Evolutionary conservation across 2,797 vertebrate species (phyloP), one percentile per base, ranked within the genome.

Genomic region (Corythornis leucogaster): DNA sequence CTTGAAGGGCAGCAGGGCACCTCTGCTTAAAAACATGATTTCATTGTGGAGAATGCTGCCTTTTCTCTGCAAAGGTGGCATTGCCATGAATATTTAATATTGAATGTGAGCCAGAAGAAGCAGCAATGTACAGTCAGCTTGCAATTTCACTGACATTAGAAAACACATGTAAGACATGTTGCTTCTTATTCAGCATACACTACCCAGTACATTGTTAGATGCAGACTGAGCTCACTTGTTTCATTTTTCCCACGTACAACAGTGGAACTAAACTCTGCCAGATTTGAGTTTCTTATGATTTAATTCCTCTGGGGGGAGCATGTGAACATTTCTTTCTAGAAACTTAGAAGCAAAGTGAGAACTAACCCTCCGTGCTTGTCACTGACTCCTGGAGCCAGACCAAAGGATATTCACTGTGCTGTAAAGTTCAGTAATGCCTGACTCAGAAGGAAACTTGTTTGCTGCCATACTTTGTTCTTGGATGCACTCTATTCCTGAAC

Each of bases 251-350:
- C 0, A 0, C 55, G 67, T 33, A 76, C 48, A 59, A 16, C 58
- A 45, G 62, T 57, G 64, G 43, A 92, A 58, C 82, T 87, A 57
- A 95, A 8, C 40, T 82, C 66, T 70, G 80, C 66, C 69, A 85
- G 31, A 85, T 75, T 62, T 78, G 69, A n/a, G 9, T 55, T 95
- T 69, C 89, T 91, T 71, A 26, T 83, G 67, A 62, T 93, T 90
- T 35, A 61, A 69, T 83, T 93, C 87, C 89, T 93, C 77, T 87
- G 82, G 85, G 87, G 66, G 82, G 63, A 96, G 82, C 63, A 63
- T 81, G 80, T 4, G 9, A 87, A 94, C 55, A 16, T 92, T 95
- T 89, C 91, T 79, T 83, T 85, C 68, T 77, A 89, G 83, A 73
- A 83, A 69, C 20, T 62, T 9, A 3, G 67, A 81, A 80, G 28